A percentile compares a stretch with the other conserved stretches of the same genome.
Conservation (phyloP, 2,888 invertebrate species). For the Leistus spinibarbis region DNA sequence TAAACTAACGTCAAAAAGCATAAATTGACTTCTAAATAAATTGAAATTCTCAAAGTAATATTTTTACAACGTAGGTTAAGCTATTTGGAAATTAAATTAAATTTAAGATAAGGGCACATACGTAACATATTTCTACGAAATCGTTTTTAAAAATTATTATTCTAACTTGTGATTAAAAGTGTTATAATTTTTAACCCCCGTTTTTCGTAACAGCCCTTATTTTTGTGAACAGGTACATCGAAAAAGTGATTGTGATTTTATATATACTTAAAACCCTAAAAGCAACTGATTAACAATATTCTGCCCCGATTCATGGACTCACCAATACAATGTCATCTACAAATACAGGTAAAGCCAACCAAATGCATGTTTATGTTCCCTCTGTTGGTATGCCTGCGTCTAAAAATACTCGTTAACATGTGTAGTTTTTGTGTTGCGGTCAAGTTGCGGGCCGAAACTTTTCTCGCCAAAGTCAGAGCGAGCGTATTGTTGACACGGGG, state of each 20-base stretch:
- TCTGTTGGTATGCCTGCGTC: not conserved
- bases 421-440: not conserved
- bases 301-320: conserved; percentile 46
- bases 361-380: not conserved
- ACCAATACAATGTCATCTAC: conserved; percentile 46
- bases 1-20: too few relatives aligned
- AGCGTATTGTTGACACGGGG: conserved; percentile 31
- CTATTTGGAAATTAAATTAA: too few relatives aligned
- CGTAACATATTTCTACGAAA: too few relatives aligned
- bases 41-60: too few relatives aligned
- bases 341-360: conserved; percentile 45
- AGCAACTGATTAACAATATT: not conserved
- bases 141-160: too few relatives aligned
- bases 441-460: not conserved
- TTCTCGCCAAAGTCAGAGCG: conserved; percentile 14
- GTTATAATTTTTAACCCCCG: too few relatives aligned
- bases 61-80: too few relatives aligned
- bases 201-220: not conserved
- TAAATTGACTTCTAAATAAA: too few relatives aligned
- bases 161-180: too few relatives aligned
- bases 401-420: not conserved
- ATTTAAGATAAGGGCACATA: too few relatives aligned
- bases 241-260: conserved; percentile 31
- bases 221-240: conserved; percentile 28
- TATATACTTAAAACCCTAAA: conserved; percentile 4